Base-by-base conservation (phyloP, 2,113 vertebrate genomes). In the Haemorhous mexicanus region DNA sequence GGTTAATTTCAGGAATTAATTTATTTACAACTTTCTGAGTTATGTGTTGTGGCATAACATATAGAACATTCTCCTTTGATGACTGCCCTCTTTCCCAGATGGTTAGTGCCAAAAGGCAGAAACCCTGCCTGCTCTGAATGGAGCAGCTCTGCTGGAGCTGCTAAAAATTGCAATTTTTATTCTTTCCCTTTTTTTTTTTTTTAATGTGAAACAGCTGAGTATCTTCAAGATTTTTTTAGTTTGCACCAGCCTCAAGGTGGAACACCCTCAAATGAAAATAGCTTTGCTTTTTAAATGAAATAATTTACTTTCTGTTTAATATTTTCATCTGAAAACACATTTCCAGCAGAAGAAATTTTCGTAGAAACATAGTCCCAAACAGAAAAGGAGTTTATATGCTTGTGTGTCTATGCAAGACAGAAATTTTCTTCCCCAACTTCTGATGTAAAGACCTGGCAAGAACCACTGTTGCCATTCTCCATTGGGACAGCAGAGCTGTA, bases 171-270 rank as follows among this genome's bases (percentile, higher is more conserved):
- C 13, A 82, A 44, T 33, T 32, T 70, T 35, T 10, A 11, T 55
- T 37, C 4, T 15, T 32, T 50, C 4, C 16, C 8, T 28, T 39
- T 52, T 56, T 56, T 52, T 56, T 56, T 37, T 37, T 50, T 79
- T 69, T 30, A 30, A 39, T 8, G 4, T 11, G 26, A 64, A 84
- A 18, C 61, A 56, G 16, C 44, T 43, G 3, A 67, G 3, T 37
- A 27, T 10, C 6, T 91, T 89, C 28, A 32, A 18, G 35, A 55
- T 6, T 0, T 0, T 0, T 26, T 22, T 44, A 13, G 13, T 72
- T 56, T 87, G 53, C 19, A 64, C 10, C 17, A 67, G 10, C 20
- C 10, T 53, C 35, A 49, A 56, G 7, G 11, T 35, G 52, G 52
- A 66, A 55, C 12, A 47, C 0, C 1, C 17, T 61, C 18, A 70